These are phyloP conservation scores for Pseudobourletiella spinata DNA, from an alignment of 1,140 invertebrate species.

Conservation along the genomic window DNA sequence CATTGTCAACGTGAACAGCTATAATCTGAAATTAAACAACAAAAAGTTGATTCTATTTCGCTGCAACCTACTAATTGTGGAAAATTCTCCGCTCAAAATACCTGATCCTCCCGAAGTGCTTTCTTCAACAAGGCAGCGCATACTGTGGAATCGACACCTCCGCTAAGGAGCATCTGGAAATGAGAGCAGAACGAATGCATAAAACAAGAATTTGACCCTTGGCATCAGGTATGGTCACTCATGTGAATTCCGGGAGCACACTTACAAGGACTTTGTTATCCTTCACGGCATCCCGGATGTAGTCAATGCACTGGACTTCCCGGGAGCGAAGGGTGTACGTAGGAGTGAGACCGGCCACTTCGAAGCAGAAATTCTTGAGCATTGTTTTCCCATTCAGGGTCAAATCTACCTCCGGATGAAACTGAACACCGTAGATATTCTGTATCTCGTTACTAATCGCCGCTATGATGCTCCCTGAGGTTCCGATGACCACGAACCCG, in stretches of 20 bases:
- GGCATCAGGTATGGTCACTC: no score
- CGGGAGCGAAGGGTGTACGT: constrained; percentile 80
- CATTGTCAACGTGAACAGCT: constrained; percentile 97
- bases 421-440: constrained; percentile 93
- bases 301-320: constrained; percentile 85
- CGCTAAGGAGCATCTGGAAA: constrained; percentile 87
- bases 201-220: no score
- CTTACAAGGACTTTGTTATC: constrained; percentile 87
- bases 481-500: constrained; percentile 70
- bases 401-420: constrained; percentile 94
- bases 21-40: constrained; percentile 50
- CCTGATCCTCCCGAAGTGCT: constrained; percentile 78
- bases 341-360: constrained; percentile 74
- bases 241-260: no score
- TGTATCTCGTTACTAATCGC: constrained; percentile 86
- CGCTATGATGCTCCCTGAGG: constrained; percentile 72
- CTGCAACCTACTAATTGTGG: no score
- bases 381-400: constrained; percentile 85
- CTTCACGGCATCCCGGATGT: constrained; percentile 82
- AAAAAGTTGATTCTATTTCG: not conserved
- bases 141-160: constrained; percentile 96
- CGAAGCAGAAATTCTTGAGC: constrained; percentile 90
- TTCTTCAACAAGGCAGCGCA: constrained; percentile 89
- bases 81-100: no score
- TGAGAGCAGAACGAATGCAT: constrained; percentile 30